Percentiles rank a stretch among this genome's conserved stretches.
phyloP scores from a whole-genome alignment of 2,113 vertebrate species.

The Campylomormyrus tamandua region DNA sequence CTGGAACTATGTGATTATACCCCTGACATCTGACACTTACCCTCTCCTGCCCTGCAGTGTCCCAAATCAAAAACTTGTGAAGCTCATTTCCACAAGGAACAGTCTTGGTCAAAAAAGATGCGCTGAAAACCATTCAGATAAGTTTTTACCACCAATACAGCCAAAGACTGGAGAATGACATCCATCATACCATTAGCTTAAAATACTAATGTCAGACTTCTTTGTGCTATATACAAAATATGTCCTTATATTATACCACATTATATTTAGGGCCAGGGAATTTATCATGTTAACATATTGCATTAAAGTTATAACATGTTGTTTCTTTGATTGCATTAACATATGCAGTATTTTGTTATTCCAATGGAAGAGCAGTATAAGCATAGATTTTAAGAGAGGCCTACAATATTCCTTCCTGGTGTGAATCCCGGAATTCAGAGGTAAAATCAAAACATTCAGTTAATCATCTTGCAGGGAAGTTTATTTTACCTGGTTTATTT shows the following conservation, averaged over 20 bases:
- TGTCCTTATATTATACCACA: not conserved
- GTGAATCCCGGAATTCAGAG: not conserved
- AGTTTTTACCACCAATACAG: not conserved
- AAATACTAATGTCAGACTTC: not conserved
- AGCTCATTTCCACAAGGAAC: conserved; percentile 90
- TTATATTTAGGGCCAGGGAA: not conserved
- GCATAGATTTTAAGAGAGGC: not conserved
- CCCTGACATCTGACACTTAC: conserved; percentile 56
- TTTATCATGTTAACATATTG: not conserved
- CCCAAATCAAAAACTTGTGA: conserved; percentile 98
- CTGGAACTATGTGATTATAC: not conserved
- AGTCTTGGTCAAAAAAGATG: conserved; percentile 96
- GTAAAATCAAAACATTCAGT: not conserved
- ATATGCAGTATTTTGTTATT: not conserved
- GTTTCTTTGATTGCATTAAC: not conserved
- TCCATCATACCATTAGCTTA: not conserved
- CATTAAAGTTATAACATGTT: not conserved
- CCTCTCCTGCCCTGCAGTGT: conserved; percentile 92
- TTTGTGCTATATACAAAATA: not conserved
- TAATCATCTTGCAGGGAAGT: not conserved
- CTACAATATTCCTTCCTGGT: not conserved
- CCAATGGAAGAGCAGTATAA: not conserved
- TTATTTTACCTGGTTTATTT: not conserved
- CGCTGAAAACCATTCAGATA: conserved; percentile 59
- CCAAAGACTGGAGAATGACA: not conserved